phyloP scores from a whole-genome alignment of 2,797 vertebrate species.

The Clamator glandarius region DNA sequence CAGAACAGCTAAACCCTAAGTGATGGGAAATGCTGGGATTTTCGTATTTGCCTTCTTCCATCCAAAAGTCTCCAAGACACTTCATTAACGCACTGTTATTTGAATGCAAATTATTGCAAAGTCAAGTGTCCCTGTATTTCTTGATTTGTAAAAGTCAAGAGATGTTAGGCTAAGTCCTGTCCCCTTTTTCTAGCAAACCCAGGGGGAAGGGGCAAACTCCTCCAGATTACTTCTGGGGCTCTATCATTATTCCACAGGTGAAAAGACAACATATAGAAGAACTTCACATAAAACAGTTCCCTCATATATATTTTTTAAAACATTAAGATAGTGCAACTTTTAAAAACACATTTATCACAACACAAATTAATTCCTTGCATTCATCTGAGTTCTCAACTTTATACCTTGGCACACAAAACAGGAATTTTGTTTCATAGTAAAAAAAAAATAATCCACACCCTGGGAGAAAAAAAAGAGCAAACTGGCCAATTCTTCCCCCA shows the following conservation, averaged over 20 bases:
- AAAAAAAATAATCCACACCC: conserved; percentile 70
- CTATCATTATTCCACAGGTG: conserved; percentile 79
- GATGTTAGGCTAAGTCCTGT: conserved; percentile 81
- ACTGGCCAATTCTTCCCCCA: conserved; percentile 75
- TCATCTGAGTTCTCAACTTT: conserved; percentile 79
- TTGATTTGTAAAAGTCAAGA: conserved; percentile 57
- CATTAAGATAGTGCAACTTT: conserved; percentile 93
- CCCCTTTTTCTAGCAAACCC: conserved; percentile 76
- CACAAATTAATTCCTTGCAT: conserved; percentile 82
- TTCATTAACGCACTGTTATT: conserved; percentile 1
- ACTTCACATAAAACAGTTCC: conserved; percentile 82
- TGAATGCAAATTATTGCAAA: conserved; percentile 76
- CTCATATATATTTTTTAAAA: conserved; percentile 79
- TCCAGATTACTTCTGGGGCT: conserved; percentile 78
- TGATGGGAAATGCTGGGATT: conserved; percentile 50
- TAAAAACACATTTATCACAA: conserved; percentile 82
- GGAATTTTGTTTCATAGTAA: conserved; percentile 80
- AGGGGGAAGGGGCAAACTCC: conserved; percentile 77
- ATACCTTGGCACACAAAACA: conserved; percentile 95
- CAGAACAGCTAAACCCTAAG: conserved; percentile 39
- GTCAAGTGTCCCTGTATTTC: conserved; percentile 64
- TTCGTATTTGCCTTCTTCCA: conserved; percentile 56
- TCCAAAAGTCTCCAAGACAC: conserved; percentile 57
- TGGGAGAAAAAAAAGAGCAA: conserved; percentile 73
- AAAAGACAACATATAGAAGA: conserved; percentile 79